phyloP scores from a whole-genome alignment of 30 jellyfish, hydroid and myxozoan genomes.

The Aurelia aurita region DNA sequence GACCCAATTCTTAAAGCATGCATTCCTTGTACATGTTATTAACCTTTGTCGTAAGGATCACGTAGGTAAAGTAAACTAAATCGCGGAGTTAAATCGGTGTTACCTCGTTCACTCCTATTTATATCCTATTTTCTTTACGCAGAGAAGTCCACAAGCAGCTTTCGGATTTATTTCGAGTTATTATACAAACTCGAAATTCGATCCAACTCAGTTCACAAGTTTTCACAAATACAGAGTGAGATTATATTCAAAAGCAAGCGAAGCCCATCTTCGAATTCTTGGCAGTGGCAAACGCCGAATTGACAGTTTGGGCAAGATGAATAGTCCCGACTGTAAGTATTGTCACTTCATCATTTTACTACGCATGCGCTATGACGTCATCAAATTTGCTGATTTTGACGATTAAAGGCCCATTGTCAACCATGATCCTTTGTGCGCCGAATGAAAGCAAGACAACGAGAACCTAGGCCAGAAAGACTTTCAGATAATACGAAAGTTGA shows the following conservation, averaged over 20 bases:
- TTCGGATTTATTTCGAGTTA: constrained; percentile 26
- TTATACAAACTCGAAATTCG: constrained; percentile 45
- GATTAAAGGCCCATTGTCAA: no score
- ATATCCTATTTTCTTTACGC: constrained; percentile 14
- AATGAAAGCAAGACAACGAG: no score
- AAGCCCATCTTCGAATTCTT: constrained; percentile 63
- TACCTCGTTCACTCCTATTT: constrained; percentile 10
- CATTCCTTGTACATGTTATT: not conserved
- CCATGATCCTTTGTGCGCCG: no score
- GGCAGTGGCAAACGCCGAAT: constrained; percentile 63
- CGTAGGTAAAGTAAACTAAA: constrained; percentile 34
- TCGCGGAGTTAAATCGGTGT: not conserved
- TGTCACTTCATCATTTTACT: no score
- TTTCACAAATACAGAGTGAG: constrained; percentile 61
- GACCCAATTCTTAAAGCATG: no score
- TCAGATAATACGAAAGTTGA: no score
- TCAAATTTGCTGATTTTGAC: no score
- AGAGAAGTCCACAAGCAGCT: constrained; percentile 37
- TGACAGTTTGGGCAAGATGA: constrained; percentile 76
- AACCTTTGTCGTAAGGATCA: constrained; percentile 3
- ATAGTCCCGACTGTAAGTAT: constrained; percentile 70
- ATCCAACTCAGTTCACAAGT: constrained; percentile 46
- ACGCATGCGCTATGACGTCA: no score
- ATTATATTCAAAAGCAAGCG: constrained; percentile 85
- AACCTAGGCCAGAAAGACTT: no score